Conservation (phyloP, 2,888 invertebrate genomes). For the Linnaemya tessellans region DNA sequence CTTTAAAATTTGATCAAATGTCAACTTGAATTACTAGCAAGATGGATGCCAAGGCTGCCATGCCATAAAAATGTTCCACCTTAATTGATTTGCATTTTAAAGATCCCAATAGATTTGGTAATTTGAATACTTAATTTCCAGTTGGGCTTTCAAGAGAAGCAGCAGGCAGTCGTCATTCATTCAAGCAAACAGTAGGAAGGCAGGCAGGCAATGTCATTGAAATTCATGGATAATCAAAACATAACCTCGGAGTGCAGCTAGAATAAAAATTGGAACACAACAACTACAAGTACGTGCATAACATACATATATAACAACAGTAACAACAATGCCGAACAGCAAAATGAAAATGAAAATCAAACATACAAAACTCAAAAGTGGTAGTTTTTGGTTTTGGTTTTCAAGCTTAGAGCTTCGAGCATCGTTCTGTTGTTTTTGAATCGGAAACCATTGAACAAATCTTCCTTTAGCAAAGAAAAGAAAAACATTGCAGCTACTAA, state of each 20-base stretch:
- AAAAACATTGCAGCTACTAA: constrained; percentile 31
- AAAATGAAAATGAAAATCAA: constrained; percentile 55
- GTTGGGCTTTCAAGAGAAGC: constrained; percentile 4
- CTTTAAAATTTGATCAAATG: constrained; percentile 40
- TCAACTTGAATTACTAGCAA: neutral
- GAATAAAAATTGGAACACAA: constrained; percentile 50
- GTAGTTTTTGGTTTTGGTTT: constrained; percentile 52
- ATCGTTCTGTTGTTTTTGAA: constrained; percentile 65
- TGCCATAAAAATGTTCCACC: neutral
- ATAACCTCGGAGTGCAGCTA: constrained; percentile 49
- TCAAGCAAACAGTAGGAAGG: neutral
- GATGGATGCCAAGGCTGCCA: neutral
- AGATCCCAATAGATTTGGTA: neutral
- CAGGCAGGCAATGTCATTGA: constrained; percentile 66
- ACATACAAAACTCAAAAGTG: constrained; percentile 55
- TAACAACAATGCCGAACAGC: constrained; percentile 28
- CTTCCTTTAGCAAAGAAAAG: constrained; percentile 55
- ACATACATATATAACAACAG: constrained; percentile 39
- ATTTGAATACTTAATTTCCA: constrained; percentile 37
- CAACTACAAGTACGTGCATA: constrained; percentile 4
- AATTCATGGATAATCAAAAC: constrained; percentile 71
- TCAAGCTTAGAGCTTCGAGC: constrained; percentile 61
- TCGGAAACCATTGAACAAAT: constrained; percentile 69
- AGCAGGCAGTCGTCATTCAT: constrained; percentile 8
- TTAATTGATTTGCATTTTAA: constrained; percentile 20